These are phyloP conservation scores for Garra rufa DNA, from an alignment of 2,113 vertebrate genomes.

Conservation along the genomic window DNA sequence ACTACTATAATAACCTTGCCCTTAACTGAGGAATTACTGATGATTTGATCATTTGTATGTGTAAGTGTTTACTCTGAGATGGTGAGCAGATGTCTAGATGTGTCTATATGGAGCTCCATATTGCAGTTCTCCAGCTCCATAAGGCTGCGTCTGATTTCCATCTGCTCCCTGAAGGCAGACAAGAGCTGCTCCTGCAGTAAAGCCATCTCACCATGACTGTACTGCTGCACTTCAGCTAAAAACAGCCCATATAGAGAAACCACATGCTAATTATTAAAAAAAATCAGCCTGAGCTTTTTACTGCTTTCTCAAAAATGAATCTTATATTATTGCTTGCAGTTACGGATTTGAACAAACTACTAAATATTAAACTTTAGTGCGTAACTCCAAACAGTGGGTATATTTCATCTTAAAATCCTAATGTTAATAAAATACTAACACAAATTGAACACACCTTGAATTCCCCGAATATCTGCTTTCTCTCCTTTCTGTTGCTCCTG, in stretches of 20 bases:
- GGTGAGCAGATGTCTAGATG: constrained; percentile 83
- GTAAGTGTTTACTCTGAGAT: constrained; percentile 78
- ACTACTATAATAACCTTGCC: not conserved
- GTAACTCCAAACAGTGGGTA: not conserved
- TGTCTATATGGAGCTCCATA: constrained; percentile 86
- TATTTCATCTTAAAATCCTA: too few relatives aligned
- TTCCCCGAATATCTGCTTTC: constrained; percentile 74
- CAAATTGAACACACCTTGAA: constrained; percentile 73
- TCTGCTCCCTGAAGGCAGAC: constrained; percentile 85
- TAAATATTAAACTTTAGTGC: not conserved
- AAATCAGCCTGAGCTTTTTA: not conserved
- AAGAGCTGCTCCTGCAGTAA: constrained; percentile 83
- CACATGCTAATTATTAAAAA: not conserved
- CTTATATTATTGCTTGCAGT: not conserved
- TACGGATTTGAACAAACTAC: not conserved
- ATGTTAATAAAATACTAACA: not conserved
- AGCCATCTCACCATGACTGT: constrained; percentile 78
- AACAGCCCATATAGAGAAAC: not conserved
- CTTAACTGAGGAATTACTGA: not conserved
- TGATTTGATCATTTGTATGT: not conserved
- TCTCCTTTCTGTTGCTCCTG: constrained; percentile 70
- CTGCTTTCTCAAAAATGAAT: not conserved
- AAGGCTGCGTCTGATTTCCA: constrained; percentile 83
- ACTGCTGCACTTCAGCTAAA: constrained; percentile 84
- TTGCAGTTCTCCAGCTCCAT: constrained; percentile 86